These are phyloP conservation scores for Hydraecia micacea DNA, from an alignment of 2,888 invertebrate genomes.

Conservation along the genomic window DNA sequence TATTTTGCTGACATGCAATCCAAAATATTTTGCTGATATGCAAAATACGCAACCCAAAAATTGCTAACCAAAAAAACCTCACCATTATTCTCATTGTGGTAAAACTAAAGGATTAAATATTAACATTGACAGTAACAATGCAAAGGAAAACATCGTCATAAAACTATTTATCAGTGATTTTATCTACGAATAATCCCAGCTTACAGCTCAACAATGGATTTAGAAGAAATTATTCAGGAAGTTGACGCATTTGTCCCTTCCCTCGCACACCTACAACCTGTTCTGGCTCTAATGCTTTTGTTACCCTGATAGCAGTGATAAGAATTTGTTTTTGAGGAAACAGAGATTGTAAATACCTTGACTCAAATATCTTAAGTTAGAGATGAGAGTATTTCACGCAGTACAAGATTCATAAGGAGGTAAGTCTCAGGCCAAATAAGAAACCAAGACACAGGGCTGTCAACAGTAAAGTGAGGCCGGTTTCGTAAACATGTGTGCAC, in stretches of 20 bases:
- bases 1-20: neutral
- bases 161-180: constrained; percentile 71
- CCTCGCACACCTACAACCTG: constrained; percentile 71
- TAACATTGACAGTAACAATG: constrained; percentile 56
- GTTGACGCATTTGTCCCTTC: constrained; percentile 83
- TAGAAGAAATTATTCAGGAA: constrained; percentile 79
- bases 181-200: constrained; percentile 78
- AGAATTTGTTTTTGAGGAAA: constrained; percentile 59
- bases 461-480: no score
- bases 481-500: no score
- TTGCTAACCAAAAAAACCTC: constrained; percentile 7
- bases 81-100: constrained; percentile 35
- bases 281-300: constrained; percentile 76
- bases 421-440: no score
- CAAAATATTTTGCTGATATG: neutral
- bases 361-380: neutral
- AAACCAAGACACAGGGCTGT: no score
- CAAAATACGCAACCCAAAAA: constrained; percentile 48
- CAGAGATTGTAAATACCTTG: constrained; percentile 6
- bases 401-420: neutral
- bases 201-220: constrained; percentile 73
- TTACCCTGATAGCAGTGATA: constrained; percentile 78
- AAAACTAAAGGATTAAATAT: constrained; percentile 58
- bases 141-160: constrained; percentile 62
- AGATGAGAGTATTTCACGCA: neutral